A percentile compares a stretch with the other conserved stretches of the same genome.
Evolutionary conservation across 2,888 invertebrate genomes (phyloP).

Genomic region (Salticus scenicus): DNA sequence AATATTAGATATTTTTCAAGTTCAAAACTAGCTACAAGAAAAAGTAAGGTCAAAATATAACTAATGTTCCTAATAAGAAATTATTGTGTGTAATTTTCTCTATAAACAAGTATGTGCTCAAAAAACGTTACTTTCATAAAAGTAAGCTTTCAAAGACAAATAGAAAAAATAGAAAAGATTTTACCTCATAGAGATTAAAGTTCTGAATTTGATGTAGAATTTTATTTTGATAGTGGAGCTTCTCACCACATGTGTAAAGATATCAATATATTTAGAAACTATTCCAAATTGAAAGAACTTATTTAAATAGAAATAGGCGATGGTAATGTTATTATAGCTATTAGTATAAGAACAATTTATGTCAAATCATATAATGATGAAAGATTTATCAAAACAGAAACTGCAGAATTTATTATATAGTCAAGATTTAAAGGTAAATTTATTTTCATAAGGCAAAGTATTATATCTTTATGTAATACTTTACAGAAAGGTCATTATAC

Average conservation of each 20-base stretch:
- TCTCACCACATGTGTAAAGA: background rate
- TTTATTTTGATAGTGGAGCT: constrained; percentile 6
- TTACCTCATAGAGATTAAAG: background rate
- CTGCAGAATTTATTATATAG: background rate
- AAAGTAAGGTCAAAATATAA: background rate
- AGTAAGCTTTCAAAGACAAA: background rate
- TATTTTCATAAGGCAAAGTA: background rate
- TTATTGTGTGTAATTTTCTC: background rate
- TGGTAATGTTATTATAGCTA: too few species aligned
- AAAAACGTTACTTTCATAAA: background rate
- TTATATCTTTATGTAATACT: too few species aligned
- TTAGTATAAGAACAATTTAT: background rate
- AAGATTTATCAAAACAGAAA: background rate
- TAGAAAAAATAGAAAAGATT: background rate
- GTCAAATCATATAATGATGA: background rate
- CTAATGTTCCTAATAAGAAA: background rate
- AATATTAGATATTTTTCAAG: background rate
- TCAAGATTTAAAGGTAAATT: constrained; percentile 1
- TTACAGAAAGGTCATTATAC: background rate
- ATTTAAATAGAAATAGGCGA: background rate
- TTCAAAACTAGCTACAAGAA: background rate
- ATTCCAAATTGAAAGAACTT: background rate
- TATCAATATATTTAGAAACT: background rate
- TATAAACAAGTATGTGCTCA: background rate
- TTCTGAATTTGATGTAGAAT: background rate